Conservation (phyloP, 2,113 vertebrate genomes). For the Gobio gobio region DNA sequence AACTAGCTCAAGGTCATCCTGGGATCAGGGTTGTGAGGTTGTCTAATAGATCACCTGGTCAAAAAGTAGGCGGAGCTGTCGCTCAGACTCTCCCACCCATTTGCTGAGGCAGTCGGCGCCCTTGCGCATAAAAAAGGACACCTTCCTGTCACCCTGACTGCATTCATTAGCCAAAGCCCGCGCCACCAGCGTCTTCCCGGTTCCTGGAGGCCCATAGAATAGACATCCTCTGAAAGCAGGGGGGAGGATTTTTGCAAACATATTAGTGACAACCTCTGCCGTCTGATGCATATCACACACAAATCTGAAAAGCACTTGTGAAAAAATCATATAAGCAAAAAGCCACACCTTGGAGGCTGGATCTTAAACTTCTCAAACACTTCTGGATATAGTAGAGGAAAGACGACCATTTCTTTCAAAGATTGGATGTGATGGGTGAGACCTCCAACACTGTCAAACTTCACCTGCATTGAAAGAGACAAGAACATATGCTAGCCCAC, state of each 20-base stretch:
- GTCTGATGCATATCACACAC: neutral
- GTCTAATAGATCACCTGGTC: slow-evolving; percentile 85
- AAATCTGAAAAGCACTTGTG: neutral
- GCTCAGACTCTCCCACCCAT: slow-evolving; percentile 98
- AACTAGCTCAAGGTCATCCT: neutral
- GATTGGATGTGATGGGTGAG: slow-evolving; percentile 94
- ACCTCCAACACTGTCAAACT: slow-evolving; percentile 94
- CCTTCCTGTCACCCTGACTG: slow-evolving; percentile 95
- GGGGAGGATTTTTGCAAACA: slow-evolving; percentile 39
- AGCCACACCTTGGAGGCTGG: slow-evolving; percentile 91
- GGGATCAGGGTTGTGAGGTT: neutral
- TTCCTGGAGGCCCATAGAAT: slow-evolving; percentile 97
- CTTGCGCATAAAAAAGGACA: slow-evolving; percentile 99
- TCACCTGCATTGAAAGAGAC: slow-evolving; percentile 77
- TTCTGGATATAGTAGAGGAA: slow-evolving; percentile 96
- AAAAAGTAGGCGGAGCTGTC: slow-evolving; percentile 96
- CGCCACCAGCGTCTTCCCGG: slow-evolving; percentile 97
- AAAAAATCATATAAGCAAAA: too few relatives aligned
- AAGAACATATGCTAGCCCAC: neutral
- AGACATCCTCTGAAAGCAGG: slow-evolving; percentile 89
- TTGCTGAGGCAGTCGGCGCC: slow-evolving; percentile 99
- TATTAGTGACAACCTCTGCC: neutral
- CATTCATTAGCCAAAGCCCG: slow-evolving; percentile 98
- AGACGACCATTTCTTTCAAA: slow-evolving; percentile 99
- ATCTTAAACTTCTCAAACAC: slow-evolving; percentile 99